Evolutionary conservation across 2,113 vertebrate species (phyloP), one percentile per base, ranked within the genome.

Genomic region (Myodes glareolus): DNA sequence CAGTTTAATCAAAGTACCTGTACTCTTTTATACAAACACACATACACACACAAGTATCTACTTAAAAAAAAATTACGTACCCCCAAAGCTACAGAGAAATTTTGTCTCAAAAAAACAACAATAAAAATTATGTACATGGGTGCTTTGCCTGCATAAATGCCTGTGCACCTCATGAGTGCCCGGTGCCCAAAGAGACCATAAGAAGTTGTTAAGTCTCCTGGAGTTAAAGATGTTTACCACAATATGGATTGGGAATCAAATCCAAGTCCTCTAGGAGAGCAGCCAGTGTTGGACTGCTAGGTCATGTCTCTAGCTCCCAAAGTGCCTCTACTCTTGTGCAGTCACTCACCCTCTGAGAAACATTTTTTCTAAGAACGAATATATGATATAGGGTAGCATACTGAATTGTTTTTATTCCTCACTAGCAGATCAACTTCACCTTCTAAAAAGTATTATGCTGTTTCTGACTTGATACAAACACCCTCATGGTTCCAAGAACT

Each of bases 381-480:
- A 76, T n/a, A 70, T 81, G 21, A 88, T 52, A 45, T 58, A 58
- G 29, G 29, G 61, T 86, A 47, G 36, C 31, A 90, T 42, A 90
- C 0, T 95, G 55, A 92, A 63, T 68, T 63, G 70, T 72, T 90
- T 65, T 75, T 63, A 76, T 68, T 92, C 21, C 25, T 88, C 55
- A 96, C 45, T 58, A 39, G 61, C 31, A 95, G 14, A 91, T 89
- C 70, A 96, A 94, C 73, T 94, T 84, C 61, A 85, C 92, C 85
- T 78, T 94, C 10, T 78, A 94, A 96, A 73, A 73, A 45, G 36
- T 72, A 75, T 63, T 68, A 17, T 81, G 70, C 19, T 72, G 47
- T 2, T 89, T 96, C 78, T 95, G 68, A 72, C 63, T 90, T 76
- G 52, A 47, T 91, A 95, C 81, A 93, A 80, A 96, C 16, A 90